Percentiles rank a stretch among this genome's conserved stretches.
phyloP scores from a whole-genome alignment of 2,797 vertebrate genomes.

The Ataeniobius toweri region DNA sequence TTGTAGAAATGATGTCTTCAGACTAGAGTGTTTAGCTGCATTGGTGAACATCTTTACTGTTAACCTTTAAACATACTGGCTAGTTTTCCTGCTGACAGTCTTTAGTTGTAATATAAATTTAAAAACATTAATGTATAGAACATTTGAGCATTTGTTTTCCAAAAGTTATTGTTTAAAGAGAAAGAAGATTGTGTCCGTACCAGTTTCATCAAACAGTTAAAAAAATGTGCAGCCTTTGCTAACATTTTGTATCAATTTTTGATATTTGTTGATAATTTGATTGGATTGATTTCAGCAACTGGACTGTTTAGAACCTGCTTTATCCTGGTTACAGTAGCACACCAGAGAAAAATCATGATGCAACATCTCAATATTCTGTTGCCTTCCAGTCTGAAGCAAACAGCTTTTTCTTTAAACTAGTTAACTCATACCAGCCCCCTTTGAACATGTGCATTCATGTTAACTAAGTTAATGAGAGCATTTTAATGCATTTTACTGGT shows the following conservation, averaged over 20 bases:
- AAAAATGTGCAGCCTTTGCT: background rate
- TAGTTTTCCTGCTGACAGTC: constrained; percentile 11
- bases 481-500: background rate
- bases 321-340: background rate
- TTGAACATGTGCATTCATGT: background rate
- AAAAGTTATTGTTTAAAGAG: too few species aligned
- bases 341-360: background rate
- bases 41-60: constrained; percentile 9
- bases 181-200: background rate
- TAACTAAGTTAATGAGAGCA: background rate
- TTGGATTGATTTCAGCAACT: background rate
- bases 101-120: background rate
- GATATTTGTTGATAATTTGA: background rate
- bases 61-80: background rate
- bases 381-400: background rate
- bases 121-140: too few species aligned
- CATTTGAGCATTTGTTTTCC: background rate
- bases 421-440: too few species aligned
- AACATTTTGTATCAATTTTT: background rate
- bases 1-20: background rate
- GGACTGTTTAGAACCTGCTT: background rate
- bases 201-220: background rate
- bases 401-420: background rate
- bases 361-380: background rate
- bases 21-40: background rate